A percentile compares a stretch with the other conserved stretches of the same genome.
Evolutionary conservation across 2,113 vertebrate species (phyloP).

Genomic region (Vulpes ferrilata): DNA sequence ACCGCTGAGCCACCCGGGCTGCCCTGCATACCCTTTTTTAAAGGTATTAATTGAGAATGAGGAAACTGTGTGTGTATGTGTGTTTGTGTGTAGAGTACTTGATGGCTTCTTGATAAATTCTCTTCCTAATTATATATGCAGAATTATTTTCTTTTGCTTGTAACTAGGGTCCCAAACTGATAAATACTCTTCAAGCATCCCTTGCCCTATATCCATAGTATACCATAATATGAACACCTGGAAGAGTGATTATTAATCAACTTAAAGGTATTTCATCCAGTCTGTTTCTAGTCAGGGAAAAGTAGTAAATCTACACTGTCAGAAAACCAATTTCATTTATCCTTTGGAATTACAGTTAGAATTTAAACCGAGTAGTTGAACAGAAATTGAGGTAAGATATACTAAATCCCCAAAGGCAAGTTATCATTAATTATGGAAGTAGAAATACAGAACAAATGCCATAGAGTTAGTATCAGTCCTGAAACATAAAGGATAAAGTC

Average conservation of each 20-base stretch:
- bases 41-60: background rate
- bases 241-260: background rate
- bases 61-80: background rate
- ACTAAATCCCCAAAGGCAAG: background rate
- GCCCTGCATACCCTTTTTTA: background rate
- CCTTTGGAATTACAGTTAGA: background rate
- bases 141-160: background rate
- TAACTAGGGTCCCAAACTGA: background rate
- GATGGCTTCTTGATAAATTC: background rate
- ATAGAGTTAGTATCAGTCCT: background rate
- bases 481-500: background rate
- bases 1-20: no score
- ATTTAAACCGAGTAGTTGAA: background rate
- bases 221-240: background rate
- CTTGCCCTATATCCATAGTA: background rate
- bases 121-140: background rate
- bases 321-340: background rate
- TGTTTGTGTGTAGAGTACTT: background rate
- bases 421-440: constrained; percentile 25
- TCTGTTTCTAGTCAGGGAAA: background rate
- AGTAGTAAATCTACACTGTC: background rate
- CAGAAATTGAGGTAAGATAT: background rate
- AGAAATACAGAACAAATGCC: constrained; percentile 34
- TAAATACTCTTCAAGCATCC: background rate
- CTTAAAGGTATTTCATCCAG: background rate